Conservation (phyloP, 2,888 invertebrate genomes). For the Allacma fusca region DNA sequence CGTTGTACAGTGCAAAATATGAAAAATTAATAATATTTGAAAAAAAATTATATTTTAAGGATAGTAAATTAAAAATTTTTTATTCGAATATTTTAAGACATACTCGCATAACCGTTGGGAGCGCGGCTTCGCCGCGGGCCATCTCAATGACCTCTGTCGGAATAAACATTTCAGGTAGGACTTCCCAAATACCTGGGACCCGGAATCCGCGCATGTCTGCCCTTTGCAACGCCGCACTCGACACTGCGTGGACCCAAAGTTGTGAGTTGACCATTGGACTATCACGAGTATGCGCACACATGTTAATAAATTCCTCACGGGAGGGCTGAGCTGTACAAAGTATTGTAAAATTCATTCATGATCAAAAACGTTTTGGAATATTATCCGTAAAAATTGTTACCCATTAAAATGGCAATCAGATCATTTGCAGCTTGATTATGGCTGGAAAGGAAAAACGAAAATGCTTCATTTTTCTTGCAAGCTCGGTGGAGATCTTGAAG, state of each 20-base stretch:
- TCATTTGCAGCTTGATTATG: constrained; percentile 50
- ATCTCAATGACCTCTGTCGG: not conserved
- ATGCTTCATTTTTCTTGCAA: constrained; percentile 50
- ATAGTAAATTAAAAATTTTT: too few species aligned
- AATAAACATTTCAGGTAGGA: constrained; percentile 81
- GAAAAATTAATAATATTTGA: too few species aligned
- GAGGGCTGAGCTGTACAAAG: not conserved
- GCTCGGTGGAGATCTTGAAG: constrained; percentile 35
- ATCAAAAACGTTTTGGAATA: too few species aligned
- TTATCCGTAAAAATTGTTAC: too few species aligned
- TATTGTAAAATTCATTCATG: too few species aligned
- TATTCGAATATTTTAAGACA: too few species aligned
- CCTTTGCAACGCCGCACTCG: constrained; percentile 79
- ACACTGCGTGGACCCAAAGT: constrained; percentile 77
- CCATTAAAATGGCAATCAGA: constrained; percentile 48
- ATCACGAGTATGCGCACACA: constrained; percentile 53
- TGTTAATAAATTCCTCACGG: constrained; percentile 44
- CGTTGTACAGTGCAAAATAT: too few species aligned
- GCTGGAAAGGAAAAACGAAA: constrained; percentile 53
- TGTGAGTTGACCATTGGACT: constrained; percentile 50
- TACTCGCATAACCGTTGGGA: too few species aligned
- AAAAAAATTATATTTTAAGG: too few species aligned
- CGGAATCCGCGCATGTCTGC: constrained; percentile 75
- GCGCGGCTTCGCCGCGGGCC: constrained; percentile 48
- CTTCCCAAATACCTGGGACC: constrained; percentile 77